Evolutionary conservation across 2,797 vertebrate species (phyloP).

Genomic region (Bovichtus variegatus): DNA sequence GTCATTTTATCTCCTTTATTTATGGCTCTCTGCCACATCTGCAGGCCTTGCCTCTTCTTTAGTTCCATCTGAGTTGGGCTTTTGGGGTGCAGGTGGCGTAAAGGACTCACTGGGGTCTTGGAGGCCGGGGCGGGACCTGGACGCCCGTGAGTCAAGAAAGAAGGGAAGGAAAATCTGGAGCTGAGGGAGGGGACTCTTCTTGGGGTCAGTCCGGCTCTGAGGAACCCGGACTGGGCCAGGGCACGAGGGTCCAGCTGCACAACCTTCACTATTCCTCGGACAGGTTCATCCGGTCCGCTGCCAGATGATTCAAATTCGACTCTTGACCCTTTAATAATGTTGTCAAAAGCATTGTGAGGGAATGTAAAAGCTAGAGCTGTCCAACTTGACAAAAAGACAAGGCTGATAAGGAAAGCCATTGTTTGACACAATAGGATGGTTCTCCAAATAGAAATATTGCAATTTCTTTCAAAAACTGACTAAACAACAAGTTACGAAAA

Average conservation of each 20-base stretch:
- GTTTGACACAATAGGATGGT: constrained; percentile 12
- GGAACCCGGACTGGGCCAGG: constrained; percentile 63
- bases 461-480: not conserved
- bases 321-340: constrained; percentile 38
- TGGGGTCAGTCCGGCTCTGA: constrained; percentile 54
- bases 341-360: constrained; percentile 64
- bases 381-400: constrained; percentile 58
- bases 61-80: constrained; percentile 45
- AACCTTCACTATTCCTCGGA: constrained; percentile 77
- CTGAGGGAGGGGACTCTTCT: constrained; percentile 48
- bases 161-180: constrained; percentile 74
- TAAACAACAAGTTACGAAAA: not conserved
- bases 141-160: constrained; percentile 81
- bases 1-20: constrained; percentile 75
- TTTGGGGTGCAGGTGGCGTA: constrained; percentile 55
- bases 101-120: constrained; percentile 50
- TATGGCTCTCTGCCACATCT: constrained; percentile 85
- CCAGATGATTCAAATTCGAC: constrained; percentile 80
- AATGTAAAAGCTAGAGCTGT: constrained; percentile 51
- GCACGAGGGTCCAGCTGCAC: constrained; percentile 74
- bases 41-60: constrained; percentile 79
- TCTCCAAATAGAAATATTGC: not conserved
- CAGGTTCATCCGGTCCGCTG: constrained; percentile 63
- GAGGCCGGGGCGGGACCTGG: constrained; percentile 56
- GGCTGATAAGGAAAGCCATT: constrained; percentile 65